Evolutionary conservation across 1,140 invertebrate species (phyloP).

Genomic region (Caenorhabditis inopinata): DNA sequence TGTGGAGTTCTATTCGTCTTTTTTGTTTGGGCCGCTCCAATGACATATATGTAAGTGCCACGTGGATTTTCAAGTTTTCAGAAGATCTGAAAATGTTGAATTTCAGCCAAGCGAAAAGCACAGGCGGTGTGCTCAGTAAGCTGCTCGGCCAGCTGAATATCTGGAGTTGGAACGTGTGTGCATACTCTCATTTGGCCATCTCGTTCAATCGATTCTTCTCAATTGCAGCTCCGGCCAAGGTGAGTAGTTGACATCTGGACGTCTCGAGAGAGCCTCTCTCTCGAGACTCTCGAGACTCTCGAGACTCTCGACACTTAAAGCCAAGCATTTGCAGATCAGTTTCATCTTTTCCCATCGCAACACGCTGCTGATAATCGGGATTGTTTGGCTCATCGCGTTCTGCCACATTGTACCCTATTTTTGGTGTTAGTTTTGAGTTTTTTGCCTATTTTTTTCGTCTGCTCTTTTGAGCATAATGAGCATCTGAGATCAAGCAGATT

Average conservation of each 20-base stretch:
- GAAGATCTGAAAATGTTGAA: too few relatives aligned
- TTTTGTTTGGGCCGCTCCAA: neutral
- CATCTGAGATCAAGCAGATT: too few relatives aligned
- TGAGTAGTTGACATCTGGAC: neutral
- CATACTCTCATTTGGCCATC: conserved; percentile 37
- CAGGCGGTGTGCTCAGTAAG: neutral
- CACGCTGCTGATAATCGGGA: neutral
- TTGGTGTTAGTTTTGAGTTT: neutral
- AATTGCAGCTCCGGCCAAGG: neutral
- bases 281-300: too few relatives aligned
- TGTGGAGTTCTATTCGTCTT: neutral
- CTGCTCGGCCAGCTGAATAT: conserved; percentile 31
- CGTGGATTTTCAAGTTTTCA: too few relatives aligned
- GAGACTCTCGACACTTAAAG: too few relatives aligned
- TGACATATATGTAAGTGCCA: neutral
- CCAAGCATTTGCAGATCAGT: neutral
- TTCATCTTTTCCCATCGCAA: neutral
- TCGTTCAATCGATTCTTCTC: neutral
- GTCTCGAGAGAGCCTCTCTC: too few relatives aligned
- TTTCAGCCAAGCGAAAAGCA: neutral
- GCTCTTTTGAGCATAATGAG: too few relatives aligned
- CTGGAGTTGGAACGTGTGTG: conserved; percentile 34
- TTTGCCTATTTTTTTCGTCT: too few relatives aligned
- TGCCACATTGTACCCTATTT: conserved; percentile 9
- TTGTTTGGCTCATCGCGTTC: neutral